Evolutionary conservation across 1,140 invertebrate species (phyloP), one percentile per base, ranked within the genome.

Genomic region (Acromyrmex heyeri): DNA sequence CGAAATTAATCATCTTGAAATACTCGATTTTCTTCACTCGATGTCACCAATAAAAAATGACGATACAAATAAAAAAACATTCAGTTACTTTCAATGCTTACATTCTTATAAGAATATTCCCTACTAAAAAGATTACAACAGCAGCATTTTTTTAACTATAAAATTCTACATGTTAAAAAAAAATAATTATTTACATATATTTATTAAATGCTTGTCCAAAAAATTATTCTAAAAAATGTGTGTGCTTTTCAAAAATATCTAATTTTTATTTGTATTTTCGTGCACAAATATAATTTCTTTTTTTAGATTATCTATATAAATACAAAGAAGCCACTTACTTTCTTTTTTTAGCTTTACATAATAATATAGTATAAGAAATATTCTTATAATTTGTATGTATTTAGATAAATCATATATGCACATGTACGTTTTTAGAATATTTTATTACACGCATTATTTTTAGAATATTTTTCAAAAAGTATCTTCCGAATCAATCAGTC

Each of bases 401-500:
- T 67, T 6, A 21, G 5, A 67, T 67, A 44, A 67, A 38, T 50
- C 38, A 69, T 3, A 24, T 0, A 18, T 14, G 10, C 2, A n/a
- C 8, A 10, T 38, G 4, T 8, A 44, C 50, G 24, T 48, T 83
- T 82, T 73, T 50, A 61, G 14, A 73, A 75, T 73, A 75, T 61
- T 65, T 12, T 83, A 61, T 44, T 44, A 44, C 38, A 44, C 34
- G 7, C 2, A 44, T 0, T 75, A 50, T 48, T 83, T 82, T 73
- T 38, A 50, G 27, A 73, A 75, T 73, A 75, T 50, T 65, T 8
- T 83, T 75, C 8, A 61, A 6, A 73, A 62, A 82, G n/a, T n/a
- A 34, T 83, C 14, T 83, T 59, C 87, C 86, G 73, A 72, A 87
- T 89, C 59, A 86, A 89, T 90, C 44, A n/a, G 10, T 88, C 85